These are phyloP conservation scores for Trididemnum clinides DNA, from an alignment of 23 tunicate genomes.

Conservation along the genomic window DNA sequence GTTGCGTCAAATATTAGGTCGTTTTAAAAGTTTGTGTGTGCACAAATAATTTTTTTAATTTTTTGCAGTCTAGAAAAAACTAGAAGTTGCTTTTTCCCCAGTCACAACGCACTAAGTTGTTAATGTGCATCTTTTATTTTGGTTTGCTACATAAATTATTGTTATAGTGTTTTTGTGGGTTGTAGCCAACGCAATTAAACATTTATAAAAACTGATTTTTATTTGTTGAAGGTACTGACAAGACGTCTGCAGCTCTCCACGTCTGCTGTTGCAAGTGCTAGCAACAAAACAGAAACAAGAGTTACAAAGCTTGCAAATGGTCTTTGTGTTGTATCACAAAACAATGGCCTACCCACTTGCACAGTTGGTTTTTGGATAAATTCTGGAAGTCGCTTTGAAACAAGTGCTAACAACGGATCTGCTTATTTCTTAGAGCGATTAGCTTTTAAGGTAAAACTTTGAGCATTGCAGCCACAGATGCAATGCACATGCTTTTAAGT, in stretches of 20 bases:
- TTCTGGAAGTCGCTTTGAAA: constrained; percentile 91
- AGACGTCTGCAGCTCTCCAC: constrained; percentile 47
- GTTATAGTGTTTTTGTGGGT: no score
- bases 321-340: constrained; percentile 88
- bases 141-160: no score
- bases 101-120: no score
- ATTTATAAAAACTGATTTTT: not conserved
- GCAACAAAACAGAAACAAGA: constrained; percentile 65
- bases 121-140: no score
- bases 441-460: constrained; percentile 89
- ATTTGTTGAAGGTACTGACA: not conserved
- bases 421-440: constrained; percentile 97
- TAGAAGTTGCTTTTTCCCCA: no score
- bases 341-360: constrained; percentile 82
- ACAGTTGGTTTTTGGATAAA: constrained; percentile 96
- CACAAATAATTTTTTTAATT: no score
- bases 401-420: constrained; percentile 80
- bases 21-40: no score
- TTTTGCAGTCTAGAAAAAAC: no score
- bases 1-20: no score
- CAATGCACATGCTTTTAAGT: no score
- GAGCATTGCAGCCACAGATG: no score
- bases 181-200: not conserved
- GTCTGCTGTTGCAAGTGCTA: constrained; percentile 42
- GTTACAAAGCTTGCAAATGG: constrained; percentile 92